Evolutionary conservation across 2,113 vertebrate genomes (phyloP).

Genomic region (Notarius lentiginosus): DNA sequence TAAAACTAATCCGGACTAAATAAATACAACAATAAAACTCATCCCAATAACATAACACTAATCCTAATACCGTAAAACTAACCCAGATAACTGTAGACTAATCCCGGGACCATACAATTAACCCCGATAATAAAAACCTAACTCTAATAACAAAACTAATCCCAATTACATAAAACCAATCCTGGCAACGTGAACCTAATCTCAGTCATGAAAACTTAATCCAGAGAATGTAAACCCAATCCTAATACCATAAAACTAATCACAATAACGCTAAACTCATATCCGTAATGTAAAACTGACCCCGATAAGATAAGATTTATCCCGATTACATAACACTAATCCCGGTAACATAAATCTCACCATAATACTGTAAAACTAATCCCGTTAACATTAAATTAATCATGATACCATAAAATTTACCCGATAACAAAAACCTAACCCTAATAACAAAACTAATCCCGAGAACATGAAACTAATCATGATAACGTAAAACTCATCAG

Average conservation of each 20-base stretch:
- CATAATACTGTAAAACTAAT: background rate
- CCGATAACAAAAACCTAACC: background rate
- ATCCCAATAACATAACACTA: background rate
- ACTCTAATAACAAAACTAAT: background rate
- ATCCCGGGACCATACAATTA: background rate
- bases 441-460: background rate
- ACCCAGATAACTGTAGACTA: background rate
- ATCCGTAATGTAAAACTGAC: background rate
- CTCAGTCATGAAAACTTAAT: background rate
- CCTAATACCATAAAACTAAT: background rate
- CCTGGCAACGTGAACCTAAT: background rate
- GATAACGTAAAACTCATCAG: background rate
- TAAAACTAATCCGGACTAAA: background rate
- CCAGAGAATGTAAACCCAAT: background rate
- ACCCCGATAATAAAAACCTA: background rate
- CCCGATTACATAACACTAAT: background rate
- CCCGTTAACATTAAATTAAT: background rate
- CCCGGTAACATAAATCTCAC: background rate
- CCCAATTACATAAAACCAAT: background rate
- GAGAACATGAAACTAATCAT: background rate
- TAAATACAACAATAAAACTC: background rate
- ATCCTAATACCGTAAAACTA: background rate
- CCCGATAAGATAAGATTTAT: background rate
- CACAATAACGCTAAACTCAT: background rate
- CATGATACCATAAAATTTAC: background rate